Conservation (phyloP, 2,888 invertebrate species). For the Metallyticus violacea region DNA sequence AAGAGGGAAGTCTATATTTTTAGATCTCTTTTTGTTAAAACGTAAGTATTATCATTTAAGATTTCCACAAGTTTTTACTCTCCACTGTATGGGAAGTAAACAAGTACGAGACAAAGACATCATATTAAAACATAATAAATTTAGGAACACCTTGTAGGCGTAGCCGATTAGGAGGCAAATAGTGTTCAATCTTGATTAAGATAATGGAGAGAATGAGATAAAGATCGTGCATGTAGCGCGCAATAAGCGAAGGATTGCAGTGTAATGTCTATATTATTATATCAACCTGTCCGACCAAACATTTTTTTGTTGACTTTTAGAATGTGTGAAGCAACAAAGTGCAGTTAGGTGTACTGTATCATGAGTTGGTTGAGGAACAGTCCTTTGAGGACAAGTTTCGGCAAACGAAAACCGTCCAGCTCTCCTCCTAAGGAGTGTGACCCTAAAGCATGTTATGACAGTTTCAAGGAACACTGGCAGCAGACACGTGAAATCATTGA, state of each 20-base stretch:
- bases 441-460: conserved; percentile 87
- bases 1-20: background rate
- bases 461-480: conserved; percentile 93
- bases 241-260: background rate
- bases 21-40: background rate
- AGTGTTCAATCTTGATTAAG: background rate
- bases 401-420: conserved; percentile 60
- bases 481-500: conserved; percentile 83
- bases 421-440: conserved; percentile 71
- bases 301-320: background rate
- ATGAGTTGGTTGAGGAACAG: conserved; percentile 74
- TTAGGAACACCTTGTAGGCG: background rate
- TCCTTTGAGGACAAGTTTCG: conserved; percentile 55
- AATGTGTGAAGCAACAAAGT: background rate
- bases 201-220: background rate
- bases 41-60: background rate
- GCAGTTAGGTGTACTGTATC: conserved; percentile 10
- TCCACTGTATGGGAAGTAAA: too few relatives aligned
- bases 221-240: background rate
- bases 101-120: too few relatives aligned
- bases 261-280: background rate
- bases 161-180: background rate
- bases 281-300: background rate
- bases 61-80: too few relatives aligned
- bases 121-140: too few relatives aligned